Evolutionary conservation across 2,888 invertebrate species (phyloP), one percentile per base, ranked within the genome.

Genomic region (Antheraea yamamai): DNA sequence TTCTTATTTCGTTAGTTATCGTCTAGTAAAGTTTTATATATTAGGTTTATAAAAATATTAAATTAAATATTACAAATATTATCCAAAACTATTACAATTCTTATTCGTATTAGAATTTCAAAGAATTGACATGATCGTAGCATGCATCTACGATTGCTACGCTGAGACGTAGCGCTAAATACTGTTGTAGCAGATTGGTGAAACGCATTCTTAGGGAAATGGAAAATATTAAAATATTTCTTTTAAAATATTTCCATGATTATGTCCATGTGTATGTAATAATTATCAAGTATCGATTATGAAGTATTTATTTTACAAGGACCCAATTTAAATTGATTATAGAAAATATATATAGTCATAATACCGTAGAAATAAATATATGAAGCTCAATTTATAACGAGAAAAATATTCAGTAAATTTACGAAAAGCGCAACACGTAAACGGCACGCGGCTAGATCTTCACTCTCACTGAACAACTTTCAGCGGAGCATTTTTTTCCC

Each of bases 401-500:
- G 85, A 82, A 66, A 64, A 10, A 26, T 64, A 81, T 84, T 80
- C 82, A 86, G 82, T 80, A 84, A 88, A 88, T 83, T 84, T 82
- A 78, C 76, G 75, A 85, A 87, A 83, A 84, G 87, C 88, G 93
- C 93, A 92, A 92, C 92, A 93, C 93, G 93, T 92, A 90, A 90
- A 84, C 81, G 80, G 81, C 79, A 78, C 75, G 79, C 70, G 70
- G 70, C 70, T 70, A 70, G 84, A 83, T 85, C 88, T 93, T 93
- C 94, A 94, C 94, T 94, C 89, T 93, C 93, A 88, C 92, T 91
- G 82, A 70, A 70, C 83, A 92, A 92, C 86, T 91, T 92, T 89
- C 88, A 87, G 85, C 82, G 84, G 89, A 87, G 89, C 91, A 89
- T 92, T 94, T 94, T 93, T 94, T 47, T 93, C 90, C 85, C 85